Evolutionary conservation across 2,113 vertebrate genomes (phyloP), one percentile per base, ranked within the genome.

Genomic region (Felis chaus): DNA sequence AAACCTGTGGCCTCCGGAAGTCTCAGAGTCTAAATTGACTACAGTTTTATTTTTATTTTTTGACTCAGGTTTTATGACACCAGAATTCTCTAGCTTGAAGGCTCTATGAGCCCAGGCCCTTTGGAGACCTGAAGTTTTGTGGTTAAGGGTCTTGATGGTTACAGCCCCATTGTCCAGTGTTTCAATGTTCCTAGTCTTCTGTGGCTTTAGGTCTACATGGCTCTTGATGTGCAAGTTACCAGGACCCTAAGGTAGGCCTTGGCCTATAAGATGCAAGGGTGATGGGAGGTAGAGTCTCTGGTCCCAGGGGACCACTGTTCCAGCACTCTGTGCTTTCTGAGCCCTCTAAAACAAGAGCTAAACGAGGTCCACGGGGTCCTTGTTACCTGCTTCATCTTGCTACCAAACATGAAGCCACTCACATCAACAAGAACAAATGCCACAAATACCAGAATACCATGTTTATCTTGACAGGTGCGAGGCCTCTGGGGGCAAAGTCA

Each of bases 341-440:
- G 4, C 18, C 68, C 86, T 50, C 36, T 61, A 27, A 81, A 76
- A 15, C 11, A 65, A 76, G 65, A 66, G 63, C 39, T 81, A 15
- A 2, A 8, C n/a, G 50, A 84, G 85, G 48, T 73, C 21, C 45
- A 6, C 16, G 18, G 57, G 5, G 48, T 31, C 76, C 55, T 80
- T n/a, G 18, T 92, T 98, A 99, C 99, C 99, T 99, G 99, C 96
- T 99, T 99, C 57, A 99, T 99, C 95, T 99, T 99, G 19, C 98
- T 99, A 82, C 99, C 99, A 29, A 99, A 99, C 99, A 99, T 99
- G 68, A 99, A 99, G 92, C 99, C 98, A 0, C 99, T 99, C 98
- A 99, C 79, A 2, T 99, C 99, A 39, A 99, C 99, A 86, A 99
- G 96, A 61, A 61, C 21, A 61, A 61, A 61, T 61, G 57, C 57